phyloP scores from a whole-genome alignment of 1,140 invertebrate genomes.

The Lucilia cuprina region DNA sequence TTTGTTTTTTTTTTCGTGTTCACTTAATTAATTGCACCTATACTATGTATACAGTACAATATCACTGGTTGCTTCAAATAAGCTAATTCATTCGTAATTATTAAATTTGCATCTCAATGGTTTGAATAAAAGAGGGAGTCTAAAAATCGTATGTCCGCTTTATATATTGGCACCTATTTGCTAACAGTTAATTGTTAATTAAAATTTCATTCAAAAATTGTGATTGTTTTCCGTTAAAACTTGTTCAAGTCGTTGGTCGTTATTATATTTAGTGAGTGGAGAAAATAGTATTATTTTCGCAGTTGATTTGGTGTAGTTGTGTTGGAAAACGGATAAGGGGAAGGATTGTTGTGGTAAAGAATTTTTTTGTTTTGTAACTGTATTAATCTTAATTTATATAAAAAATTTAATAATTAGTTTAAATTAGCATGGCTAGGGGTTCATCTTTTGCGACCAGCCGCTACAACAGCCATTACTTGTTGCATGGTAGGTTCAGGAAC shows the following conservation, averaged over 20 bases:
- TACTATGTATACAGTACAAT: constrained; percentile 64
- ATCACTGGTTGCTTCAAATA: constrained; percentile 60
- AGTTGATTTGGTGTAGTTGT: neutral
- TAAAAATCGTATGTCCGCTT: neutral
- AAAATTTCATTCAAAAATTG: neutral
- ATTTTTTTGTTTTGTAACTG: constrained; percentile 32
- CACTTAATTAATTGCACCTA: constrained; percentile 58
- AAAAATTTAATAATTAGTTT: constrained; percentile 56
- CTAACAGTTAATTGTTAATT: neutral
- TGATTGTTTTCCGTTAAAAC: neutral
- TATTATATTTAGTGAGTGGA: neutral
- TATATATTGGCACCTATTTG: neutral
- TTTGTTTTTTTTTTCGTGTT: constrained; percentile 13
- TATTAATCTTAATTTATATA: constrained; percentile 15
- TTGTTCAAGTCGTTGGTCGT: neutral
- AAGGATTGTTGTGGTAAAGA: neutral
- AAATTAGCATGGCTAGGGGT: constrained; percentile 61
- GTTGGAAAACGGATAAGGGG: neutral
- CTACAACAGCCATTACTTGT: constrained; percentile 83
- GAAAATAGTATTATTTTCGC: neutral
- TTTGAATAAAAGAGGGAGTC: neutral
- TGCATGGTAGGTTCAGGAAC: constrained; percentile 86
- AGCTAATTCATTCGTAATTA: constrained; percentile 23
- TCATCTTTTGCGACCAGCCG: constrained; percentile 74
- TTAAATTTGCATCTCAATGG: neutral